A percentile compares a stretch with the other conserved stretches of the same genome.
These are phyloP conservation scores for Spea hammondii DNA, from an alignment of 2,797 vertebrate genomes.

Conservation along the genomic window DNA sequence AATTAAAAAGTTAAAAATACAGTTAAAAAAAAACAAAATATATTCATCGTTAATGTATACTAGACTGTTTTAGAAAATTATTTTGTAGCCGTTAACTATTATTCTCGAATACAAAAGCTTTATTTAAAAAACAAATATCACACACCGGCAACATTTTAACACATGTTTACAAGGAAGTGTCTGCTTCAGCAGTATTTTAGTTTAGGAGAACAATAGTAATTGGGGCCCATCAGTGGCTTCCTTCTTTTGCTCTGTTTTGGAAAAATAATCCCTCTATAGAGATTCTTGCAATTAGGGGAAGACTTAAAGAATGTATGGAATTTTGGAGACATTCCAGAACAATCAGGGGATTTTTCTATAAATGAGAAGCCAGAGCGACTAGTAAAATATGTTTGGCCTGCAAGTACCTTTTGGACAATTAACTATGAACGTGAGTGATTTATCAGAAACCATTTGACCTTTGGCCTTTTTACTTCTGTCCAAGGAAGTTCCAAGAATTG, in stretches of 20 bases:
- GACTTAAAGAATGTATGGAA: constrained; percentile 21
- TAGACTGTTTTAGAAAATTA: too few species aligned
- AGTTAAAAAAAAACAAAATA: too few species aligned
- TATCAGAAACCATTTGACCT: constrained; percentile 18
- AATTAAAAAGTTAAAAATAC: too few species aligned
- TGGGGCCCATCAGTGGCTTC: background rate
- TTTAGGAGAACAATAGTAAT: constrained; percentile 7
- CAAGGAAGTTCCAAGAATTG: constrained; percentile 1
- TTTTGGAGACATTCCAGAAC: constrained; percentile 12
- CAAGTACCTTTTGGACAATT: constrained; percentile 24
- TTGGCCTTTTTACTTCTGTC: constrained; percentile 21
- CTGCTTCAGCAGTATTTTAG: background rate
- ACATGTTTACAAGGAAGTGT: background rate
- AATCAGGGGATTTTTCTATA: constrained; percentile 19
- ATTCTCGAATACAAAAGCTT: too few species aligned
- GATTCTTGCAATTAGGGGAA: background rate
- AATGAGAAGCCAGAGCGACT: constrained; percentile 2
- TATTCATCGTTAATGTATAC: too few species aligned
- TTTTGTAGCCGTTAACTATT: too few species aligned
- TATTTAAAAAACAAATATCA: background rate
- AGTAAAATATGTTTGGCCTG: constrained; percentile 23
- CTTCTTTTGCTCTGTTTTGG: background rate
- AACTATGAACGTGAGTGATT: background rate
- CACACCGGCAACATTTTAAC: background rate
- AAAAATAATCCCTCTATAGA: constrained; percentile 16